Evolutionary conservation across 2,113 vertebrate species (phyloP), one percentile per base, ranked within the genome.

Genomic region (Benitochromis conjunctus): DNA sequence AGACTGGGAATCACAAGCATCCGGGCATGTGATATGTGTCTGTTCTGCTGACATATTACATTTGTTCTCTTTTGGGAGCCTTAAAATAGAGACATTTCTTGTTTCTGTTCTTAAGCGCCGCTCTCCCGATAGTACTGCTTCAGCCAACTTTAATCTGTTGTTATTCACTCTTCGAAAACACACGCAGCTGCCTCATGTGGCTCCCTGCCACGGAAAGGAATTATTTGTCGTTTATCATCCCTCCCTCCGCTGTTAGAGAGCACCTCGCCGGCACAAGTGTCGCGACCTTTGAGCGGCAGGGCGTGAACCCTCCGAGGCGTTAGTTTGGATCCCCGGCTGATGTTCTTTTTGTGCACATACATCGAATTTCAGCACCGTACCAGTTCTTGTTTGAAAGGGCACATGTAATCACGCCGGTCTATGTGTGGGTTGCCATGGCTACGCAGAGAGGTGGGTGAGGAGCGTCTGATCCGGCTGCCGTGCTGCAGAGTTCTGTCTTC

Each of bases 381-480:
- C 6, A 78, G 85, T 83, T 83, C 46, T 53, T 69, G 62, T 83
- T 83, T 55, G 66, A 92, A 90, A 92, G 91, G 94, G 90, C 92
- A 90, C 86, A 64, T 66, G 81, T 34, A 81, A 83, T 88, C 87
- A 46, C 21, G 87, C 88, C 41, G 81, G 89, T 56, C 88, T 84
- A 74, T 80, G 91, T 86, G 89, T 78, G 86, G 79, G 94, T 95
- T 95, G 88, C 93, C 92, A 95, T 95, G 92, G 94, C 84, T 90
- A 95, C 94, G 26, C 80, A 77, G 43, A 13, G 91, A 89, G 82
- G 69, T 84, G 83, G 91, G 83, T 82, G 53, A 89, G 81, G 83
- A 86, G 89, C 79, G 57, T 90, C 79, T 81, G 87, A 87, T 82
- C 82, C 26, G 79, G 83, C 77, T 88, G 87, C 71, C 14, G 71